Conservation (phyloP, 2,797 vertebrate species). For the Pseudochaenichthys georgianus region DNA sequence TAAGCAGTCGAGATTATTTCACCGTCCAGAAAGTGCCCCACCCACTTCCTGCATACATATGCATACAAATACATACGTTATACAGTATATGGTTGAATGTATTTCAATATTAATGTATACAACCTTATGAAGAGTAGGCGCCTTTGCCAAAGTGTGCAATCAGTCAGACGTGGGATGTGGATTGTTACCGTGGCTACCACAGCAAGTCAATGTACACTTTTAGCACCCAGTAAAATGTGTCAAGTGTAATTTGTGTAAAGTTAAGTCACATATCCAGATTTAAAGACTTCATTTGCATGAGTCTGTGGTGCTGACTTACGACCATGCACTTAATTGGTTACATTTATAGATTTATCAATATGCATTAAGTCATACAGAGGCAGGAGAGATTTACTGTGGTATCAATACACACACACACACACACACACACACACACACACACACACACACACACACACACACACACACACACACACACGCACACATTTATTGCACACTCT, state of each 20-base stretch:
- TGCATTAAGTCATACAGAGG: constrained; percentile 53
- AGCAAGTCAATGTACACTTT: constrained; percentile 29
- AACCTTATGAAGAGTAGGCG: too few relatives aligned
- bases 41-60: too few relatives aligned
- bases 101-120: too few relatives aligned
- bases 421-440: constrained; percentile 12
- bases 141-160: background rate
- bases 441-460: too few relatives aligned
- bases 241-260: constrained; percentile 46
- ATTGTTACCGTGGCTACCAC: background rate
- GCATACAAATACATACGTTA: background rate
- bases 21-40: too few relatives aligned
- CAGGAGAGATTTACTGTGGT: constrained; percentile 47
- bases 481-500: constrained; percentile 49
- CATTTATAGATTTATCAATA: constrained; percentile 70
- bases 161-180: background rate
- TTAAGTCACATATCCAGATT: constrained; percentile 39
- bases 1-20: too few relatives aligned
- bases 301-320: constrained; percentile 43
- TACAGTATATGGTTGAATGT: background rate
- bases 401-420: background rate
- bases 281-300: constrained; percentile 54
- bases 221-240: constrained; percentile 22
- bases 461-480: too few relatives aligned
- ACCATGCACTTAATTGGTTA: constrained; percentile 47